phyloP scores from a whole-genome alignment of 2,797 vertebrate genomes.

The Artibeus lituratus region DNA sequence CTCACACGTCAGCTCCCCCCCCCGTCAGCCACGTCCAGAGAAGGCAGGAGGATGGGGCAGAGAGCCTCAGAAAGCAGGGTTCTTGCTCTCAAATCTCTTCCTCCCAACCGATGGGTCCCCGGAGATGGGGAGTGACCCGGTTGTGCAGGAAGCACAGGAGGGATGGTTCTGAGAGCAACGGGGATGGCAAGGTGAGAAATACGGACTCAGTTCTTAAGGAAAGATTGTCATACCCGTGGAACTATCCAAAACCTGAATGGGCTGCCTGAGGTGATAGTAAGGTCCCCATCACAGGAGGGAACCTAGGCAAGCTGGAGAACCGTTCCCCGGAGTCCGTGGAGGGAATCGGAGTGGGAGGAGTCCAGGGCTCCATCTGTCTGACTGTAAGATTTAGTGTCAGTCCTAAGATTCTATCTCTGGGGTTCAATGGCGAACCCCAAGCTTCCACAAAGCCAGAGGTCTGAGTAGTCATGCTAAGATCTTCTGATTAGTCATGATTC shows the following conservation, averaged over 20 bases:
- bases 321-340: not conserved
- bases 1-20: not conserved
- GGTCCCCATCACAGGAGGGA: not conserved
- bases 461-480: not conserved
- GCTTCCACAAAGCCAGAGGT: not conserved
- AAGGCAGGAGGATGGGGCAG: not conserved
- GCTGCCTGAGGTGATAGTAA: not conserved
- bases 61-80: not conserved
- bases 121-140: no score
- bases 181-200: not conserved
- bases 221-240: not conserved
- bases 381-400: not conserved
- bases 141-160: not conserved
- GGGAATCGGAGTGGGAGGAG: not conserved
- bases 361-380: not conserved
- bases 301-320: not conserved
- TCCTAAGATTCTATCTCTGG: not conserved
- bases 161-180: not conserved
- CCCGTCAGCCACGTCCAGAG: not conserved
- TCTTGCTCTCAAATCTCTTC: not conserved
- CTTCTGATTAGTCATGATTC: not conserved
- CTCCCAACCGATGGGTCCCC: fast-evolving
- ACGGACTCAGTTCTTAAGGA: not conserved
- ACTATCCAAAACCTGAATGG: not conserved
- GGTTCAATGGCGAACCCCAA: not conserved